phyloP scores from a whole-genome alignment of 2,113 vertebrate species.

The Cariama cristata region DNA sequence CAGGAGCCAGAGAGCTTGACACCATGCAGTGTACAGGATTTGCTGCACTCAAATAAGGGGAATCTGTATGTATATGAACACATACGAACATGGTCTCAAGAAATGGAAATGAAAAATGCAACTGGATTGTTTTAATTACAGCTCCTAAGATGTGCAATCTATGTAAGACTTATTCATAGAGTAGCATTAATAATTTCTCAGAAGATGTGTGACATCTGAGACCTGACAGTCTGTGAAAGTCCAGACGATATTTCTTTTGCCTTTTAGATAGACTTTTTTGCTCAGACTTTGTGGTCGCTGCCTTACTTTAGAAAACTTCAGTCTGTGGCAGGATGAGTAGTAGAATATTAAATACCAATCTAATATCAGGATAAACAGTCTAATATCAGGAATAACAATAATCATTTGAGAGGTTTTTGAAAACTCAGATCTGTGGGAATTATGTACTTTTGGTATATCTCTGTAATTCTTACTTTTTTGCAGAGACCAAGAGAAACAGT shows the following conservation, averaged over 20 bases:
- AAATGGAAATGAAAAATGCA: neutral
- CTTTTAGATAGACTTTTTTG: neutral
- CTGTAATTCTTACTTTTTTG: neutral
- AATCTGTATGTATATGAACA: neutral
- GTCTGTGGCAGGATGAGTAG: neutral
- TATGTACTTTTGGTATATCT: neutral
- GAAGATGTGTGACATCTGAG: neutral
- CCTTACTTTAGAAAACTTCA: neutral
- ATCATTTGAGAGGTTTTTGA: neutral
- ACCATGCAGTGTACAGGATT: rapidly evolving
- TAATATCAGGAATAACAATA: neutral
- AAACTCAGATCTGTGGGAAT: neutral
- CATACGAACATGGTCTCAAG: neutral
- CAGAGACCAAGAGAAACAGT: neutral
- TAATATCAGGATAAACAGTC: neutral
- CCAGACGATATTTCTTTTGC: neutral
- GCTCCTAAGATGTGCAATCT: neutral
- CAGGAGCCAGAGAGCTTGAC: neutral
- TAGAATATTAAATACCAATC: neutral
- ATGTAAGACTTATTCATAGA: neutral
- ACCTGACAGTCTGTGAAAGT: neutral
- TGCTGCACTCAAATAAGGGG: neutral
- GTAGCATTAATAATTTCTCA: neutral
- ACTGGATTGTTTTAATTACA: neutral
- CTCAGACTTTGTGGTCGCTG: neutral